These are phyloP conservation scores for Hoplostethus mediterraneus DNA, from an alignment of 2,797 vertebrate species.

Conservation along the genomic window DNA sequence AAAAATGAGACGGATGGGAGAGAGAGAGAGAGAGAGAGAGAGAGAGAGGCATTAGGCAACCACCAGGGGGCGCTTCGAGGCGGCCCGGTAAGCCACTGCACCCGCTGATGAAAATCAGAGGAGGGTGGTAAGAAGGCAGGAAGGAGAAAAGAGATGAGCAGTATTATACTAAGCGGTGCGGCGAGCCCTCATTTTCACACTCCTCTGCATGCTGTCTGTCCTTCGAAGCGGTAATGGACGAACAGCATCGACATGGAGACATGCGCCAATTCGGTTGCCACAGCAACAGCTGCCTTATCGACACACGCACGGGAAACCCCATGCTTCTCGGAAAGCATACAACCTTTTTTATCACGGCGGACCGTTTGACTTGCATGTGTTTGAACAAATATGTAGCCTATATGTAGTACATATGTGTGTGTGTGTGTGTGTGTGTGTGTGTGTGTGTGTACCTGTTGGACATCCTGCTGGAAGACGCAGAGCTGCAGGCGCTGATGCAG, in stretches of 20 bases:
- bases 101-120: conserved; percentile 27
- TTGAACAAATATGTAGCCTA: background rate
- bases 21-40: too few relatives aligned
- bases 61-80: conserved; percentile 61
- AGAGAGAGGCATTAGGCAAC: background rate
- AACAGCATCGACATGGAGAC: conserved; percentile 79
- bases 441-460: conserved; percentile 86
- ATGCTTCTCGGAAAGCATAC: conserved; percentile 49
- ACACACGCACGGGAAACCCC: conserved; percentile 59
- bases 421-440: conserved; percentile 6
- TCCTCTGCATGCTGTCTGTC: conserved; percentile 48
- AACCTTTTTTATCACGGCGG: conserved; percentile 34
- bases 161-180: conserved; percentile 3
- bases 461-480: conserved; percentile 93
- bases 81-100: background rate
- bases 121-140: conserved; percentile 28
- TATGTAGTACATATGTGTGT: background rate
- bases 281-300: conserved; percentile 80
- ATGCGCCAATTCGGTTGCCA: conserved; percentile 79
- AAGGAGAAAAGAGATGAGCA: conserved; percentile 25
- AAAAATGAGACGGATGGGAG: background rate
- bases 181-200: conserved; percentile 32
- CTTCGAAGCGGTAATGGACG: conserved; percentile 41
- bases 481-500: conserved; percentile 92
- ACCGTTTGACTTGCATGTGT: conserved; percentile 21